Evolutionary conservation across 2,797 vertebrate species (phyloP), one percentile per base, ranked within the genome.

Genomic region (Jordanella pulchra): DNA sequence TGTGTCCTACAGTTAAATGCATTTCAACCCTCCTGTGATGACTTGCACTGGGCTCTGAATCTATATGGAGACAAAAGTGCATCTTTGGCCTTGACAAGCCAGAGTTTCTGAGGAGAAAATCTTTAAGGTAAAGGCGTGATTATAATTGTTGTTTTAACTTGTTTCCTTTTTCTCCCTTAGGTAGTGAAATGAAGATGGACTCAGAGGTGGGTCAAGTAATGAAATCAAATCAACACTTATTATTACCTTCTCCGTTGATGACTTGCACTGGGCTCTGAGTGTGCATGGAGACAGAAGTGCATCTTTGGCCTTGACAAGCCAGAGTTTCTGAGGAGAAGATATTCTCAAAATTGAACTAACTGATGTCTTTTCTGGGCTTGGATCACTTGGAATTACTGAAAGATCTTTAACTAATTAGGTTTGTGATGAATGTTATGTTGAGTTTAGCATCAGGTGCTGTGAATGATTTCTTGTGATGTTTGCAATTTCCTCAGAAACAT

Each of bases 31-130:
- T 93, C 91, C 87, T 42, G 44, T 94, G 94, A 95, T 95, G 93
- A 85, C 79, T 14, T 82, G 93, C 94, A 95, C 94, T 94, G 92
- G 90, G 92, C 93, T 93, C 91, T 79, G 88, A 91, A 17, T 83
- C 6, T 28, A 7, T 2, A 18, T 92, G 92, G 7, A 71, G 89
- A 90, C 0, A 60, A 39, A 56, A 0, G 92, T 94, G 92, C 93
- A 65, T 35, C 89, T 93, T 68, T 88, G 89, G 92, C 91, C 90
- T 84, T 92, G 92, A 94, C 93, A 93, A 91, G 92, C 89, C 85
- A 72, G 69, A 86, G 92, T 88, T 56, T 76, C 93, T 94, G 92
- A 94, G 82, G 89, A 91, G 87, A 87, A 53, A 30, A 3, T 21
- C 18, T 27, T 56, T 32, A 28, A 23, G 30, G 7, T 12, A 21